Base-by-base conservation (phyloP, 2,113 vertebrate genomes). In the Beaufortia kweichowensis region DNA sequence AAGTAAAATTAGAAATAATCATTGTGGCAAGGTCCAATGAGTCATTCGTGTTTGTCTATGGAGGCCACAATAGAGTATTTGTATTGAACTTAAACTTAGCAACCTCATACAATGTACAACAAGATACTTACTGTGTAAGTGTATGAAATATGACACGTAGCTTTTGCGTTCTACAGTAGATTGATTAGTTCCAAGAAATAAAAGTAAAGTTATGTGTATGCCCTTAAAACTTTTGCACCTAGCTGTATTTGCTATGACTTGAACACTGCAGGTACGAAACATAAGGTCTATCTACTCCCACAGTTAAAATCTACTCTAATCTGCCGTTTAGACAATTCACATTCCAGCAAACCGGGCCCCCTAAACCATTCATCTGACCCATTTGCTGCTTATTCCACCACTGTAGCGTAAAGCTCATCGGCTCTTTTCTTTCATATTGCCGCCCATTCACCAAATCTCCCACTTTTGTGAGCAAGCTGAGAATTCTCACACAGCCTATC, bases 381-480 rank as follows among this genome's bases (percentile, higher is more conserved):
- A 81, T 86, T 89, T 88, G 84, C 72, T 84, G 59, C 70, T 28
- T 76, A 84, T 75, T 68, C 85, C 79, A 86, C 79, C 6, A 1
- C 66, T 41, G 62, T 17, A 50, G 76, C 31, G 76, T 74, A 48
- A 71, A 41, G 77, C 82, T 77, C 81, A 76, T 68, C 81, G 64
- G 62, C 76, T 62, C 57, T 23, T 4, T 80, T 75, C 70, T 86
- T 87, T 82, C 31, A 74, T 80, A 72, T 48, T 46, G 21, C 48
- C 43, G 70, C 43, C 78, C 57, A 84, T 86, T 89, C 86, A 86
- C 72, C 35, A 76, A 84, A 87, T 84, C 79, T 84, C 87, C 83
- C 72, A 85, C 82, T 87, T 87, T 86, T 89, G 83, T 84, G 84
- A 86, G 77, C 86, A 88, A 86, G 84, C 88, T 87, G 86, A 89